Evolutionary conservation across 2,888 invertebrate species (phyloP).

Genomic region (Amiota minor): DNA sequence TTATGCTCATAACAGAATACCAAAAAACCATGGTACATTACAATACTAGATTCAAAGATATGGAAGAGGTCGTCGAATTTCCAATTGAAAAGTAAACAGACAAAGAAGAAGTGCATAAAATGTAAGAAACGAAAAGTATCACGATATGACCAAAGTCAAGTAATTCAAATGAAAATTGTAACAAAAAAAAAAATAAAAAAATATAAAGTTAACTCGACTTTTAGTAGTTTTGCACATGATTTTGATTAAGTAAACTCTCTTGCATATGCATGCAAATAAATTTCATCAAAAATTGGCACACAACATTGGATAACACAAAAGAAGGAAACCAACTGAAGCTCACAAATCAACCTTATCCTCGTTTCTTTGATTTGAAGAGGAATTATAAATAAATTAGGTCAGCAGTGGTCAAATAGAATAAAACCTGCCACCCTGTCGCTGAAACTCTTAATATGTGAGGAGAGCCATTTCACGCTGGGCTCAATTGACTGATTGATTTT

Average conservation of each 20-base stretch:
- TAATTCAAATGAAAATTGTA: constrained; percentile 3
- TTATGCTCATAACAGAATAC: constrained; percentile 50
- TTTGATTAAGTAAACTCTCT: background rate
- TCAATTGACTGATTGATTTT: too few relatives aligned
- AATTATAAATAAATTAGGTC: too few relatives aligned
- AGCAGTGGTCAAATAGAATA: too few relatives aligned
- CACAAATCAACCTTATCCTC: too few relatives aligned
- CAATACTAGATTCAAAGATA: background rate
- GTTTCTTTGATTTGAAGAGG: too few relatives aligned
- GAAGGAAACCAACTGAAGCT: too few relatives aligned
- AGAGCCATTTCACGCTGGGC: too few relatives aligned
- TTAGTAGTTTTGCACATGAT: background rate
- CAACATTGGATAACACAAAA: too few relatives aligned
- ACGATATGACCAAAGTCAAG: background rate
- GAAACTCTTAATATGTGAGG: too few relatives aligned
- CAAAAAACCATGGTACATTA: background rate
- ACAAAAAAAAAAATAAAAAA: too few relatives aligned
- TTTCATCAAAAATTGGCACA: background rate
- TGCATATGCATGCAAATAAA: constrained; percentile 2
- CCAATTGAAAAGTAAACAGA: background rate
- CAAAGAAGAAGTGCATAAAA: background rate
- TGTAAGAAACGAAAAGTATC: too few relatives aligned
- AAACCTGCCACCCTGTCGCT: too few relatives aligned
- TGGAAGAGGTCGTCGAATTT: constrained; percentile 5
- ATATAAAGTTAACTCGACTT: background rate